Evolutionary conservation across 2,888 invertebrate genomes (phyloP), one percentile per base, ranked within the genome.

Genomic region (Caenorhabditis imperialis): DNA sequence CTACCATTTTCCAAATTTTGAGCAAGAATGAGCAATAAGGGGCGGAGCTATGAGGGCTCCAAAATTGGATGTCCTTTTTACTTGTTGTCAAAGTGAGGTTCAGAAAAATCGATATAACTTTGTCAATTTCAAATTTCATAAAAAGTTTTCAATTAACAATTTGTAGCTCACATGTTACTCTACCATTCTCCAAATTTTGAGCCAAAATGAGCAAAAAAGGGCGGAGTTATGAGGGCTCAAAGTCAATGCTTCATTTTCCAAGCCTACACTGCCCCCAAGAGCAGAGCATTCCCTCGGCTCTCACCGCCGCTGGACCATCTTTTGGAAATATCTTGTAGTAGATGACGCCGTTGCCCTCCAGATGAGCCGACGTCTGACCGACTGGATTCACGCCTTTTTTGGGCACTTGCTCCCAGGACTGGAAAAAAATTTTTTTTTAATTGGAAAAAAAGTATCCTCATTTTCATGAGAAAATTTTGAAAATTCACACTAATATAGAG

Each of bases 211-310:
- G 25, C 37, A n/a, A 14, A 30, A 7, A 44, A 40, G 25, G n/a
- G n/a, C n/a, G n/a, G n/a, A n/a, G n/a, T n/a, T n/a, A n/a, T n/a
- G n/a, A n/a, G n/a, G n/a, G n/a, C n/a, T n/a, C n/a, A n/a, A n/a
- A n/a, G n/a, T n/a, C n/a, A n/a, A n/a, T n/a, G n/a, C n/a, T n/a
- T n/a, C n/a, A 58, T 33, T 58, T 58, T 33, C 70, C 70, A 1
- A 60, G 42, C 14, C 70, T 53, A 35, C 70, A 70, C 22, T 70
- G 70, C 8, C 70, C 70, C 54, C 54, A 70, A 2, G 61, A 47
- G 42, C 70, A 70, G 1, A 70, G 45, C 61, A 70, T 70, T 33
- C 54, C 61, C 40, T 61, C 54, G 22, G 54, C 12, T 27, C 61
- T 30, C 10, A 70, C 50, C 2, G 48, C 48, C 3, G 70, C 60